A percentile compares a stretch with the other conserved stretches of the same genome.
Evolutionary conservation across 2,888 invertebrate species (phyloP).

Genomic region (Hedychridium roseum): DNA sequence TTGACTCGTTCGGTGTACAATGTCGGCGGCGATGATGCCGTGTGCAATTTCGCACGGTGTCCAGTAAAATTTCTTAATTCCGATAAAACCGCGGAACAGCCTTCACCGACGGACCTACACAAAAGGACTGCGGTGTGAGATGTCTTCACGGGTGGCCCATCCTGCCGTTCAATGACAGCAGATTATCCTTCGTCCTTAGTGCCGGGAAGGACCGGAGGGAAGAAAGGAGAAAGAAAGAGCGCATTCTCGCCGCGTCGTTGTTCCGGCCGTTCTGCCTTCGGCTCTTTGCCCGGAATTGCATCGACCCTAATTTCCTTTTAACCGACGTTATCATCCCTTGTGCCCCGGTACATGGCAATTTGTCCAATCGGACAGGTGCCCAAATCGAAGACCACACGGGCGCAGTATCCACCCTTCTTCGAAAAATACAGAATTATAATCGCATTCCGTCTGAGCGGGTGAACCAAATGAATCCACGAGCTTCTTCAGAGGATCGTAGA

Average conservation of each 20-base stretch:
- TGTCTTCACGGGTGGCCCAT: conserved; percentile 46
- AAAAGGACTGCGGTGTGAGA: background rate
- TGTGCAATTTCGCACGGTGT: conserved; percentile 32
- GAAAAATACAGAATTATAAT: no score
- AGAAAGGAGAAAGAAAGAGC: no score
- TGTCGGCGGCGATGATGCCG: conserved; percentile 3
- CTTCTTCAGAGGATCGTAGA: background rate
- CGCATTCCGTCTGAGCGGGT: no score
- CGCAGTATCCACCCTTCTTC: no score
- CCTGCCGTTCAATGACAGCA: conserved; percentile 42
- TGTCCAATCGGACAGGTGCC: conserved; percentile 37
- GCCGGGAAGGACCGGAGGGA: conserved; percentile 15
- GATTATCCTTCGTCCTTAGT: conserved; percentile 39
- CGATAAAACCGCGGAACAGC: conserved; percentile 12
- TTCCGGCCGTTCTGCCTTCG: conserved; percentile 10
- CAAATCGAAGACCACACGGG: conserved; percentile 36
- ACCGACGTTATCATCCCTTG: conserved; percentile 34
- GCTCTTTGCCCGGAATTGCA: conserved; percentile 22
- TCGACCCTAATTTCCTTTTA: conserved; percentile 45
- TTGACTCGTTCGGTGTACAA: background rate
- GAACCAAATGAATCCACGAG: background rate
- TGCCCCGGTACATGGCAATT: conserved; percentile 24
- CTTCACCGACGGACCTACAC: background rate
- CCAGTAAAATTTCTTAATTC: conserved; percentile 48
- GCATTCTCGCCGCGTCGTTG: conserved; percentile 7